Evolutionary conservation across 2,113 vertebrate genomes (phyloP), one percentile per base, ranked within the genome.

Genomic region (Tympanuchus pallidicinctus): DNA sequence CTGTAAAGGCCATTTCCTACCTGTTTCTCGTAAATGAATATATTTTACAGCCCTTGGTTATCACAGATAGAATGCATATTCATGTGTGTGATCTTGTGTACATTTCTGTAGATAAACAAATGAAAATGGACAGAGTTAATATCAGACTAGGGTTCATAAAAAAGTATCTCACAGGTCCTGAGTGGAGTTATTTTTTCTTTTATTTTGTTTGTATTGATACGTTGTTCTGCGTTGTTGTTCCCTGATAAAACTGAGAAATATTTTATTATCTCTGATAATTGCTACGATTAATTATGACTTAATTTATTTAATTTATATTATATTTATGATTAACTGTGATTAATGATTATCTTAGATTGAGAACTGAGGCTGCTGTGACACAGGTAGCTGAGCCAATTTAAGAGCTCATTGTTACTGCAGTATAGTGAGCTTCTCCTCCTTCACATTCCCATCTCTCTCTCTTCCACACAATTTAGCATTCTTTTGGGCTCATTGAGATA

Each of bases 401-500:
- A 66, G 30, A 77, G 11, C 40, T 63, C 12, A 50, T 28, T 14
- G 13, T 12, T 25, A 72, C 3, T 3, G 2, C 78, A 69, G 13
- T 0, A 12, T 6, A 4, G 7, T 8, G 57, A 47, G 20, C 34
- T n/a, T 89, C 47, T 7, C 9, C 15, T 67, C 27, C 32, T 79
- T 85, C 43, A 42, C 24, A 28, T 3, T 3, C 5, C 19, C 40
- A 21, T 32, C 36, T 77, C 45, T 87, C 56, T 19, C 32, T 74
- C 8, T 6, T 42, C 19, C 19, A 32, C 28, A 38, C 19, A 7
- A 47, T 10, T 11, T 38, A 60, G 4, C 5, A 22, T 9, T 65
- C 42, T 65, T 48, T 72, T 45, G 57, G 9, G 21, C 8, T 78
- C 56, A n/a, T 16, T 0, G 0, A 91, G 38, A 34, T 22, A 11